Evolutionary conservation across 2,113 vertebrate genomes (phyloP), one percentile per base, ranked within the genome.

Genomic region (Oophaga pumilio): DNA sequence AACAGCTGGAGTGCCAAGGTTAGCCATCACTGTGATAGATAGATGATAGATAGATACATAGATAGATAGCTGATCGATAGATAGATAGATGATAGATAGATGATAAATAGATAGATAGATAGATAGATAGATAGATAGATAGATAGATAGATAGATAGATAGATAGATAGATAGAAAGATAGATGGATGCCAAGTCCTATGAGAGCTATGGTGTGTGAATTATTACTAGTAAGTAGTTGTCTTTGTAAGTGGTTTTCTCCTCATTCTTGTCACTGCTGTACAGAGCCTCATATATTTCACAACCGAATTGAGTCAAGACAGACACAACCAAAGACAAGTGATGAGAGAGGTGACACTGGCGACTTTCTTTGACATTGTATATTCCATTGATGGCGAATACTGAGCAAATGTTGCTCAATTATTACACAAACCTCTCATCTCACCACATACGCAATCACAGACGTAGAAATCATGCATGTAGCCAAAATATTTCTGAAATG

Each of bases 1-100:
- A n/a, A n/a, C n/a, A n/a, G n/a, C n/a, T n/a, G n/a, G n/a, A n/a
- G n/a, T n/a, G n/a, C n/a, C n/a, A n/a, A n/a, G n/a, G n/a, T n/a
- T n/a, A n/a, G n/a, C n/a, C n/a, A n/a, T n/a, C n/a, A n/a, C n/a
- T n/a, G n/a, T 60, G 20, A 73, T 73, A 73, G 69, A 73, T 73
- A 73, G 69, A 73, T 73, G 69, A 73, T 73, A 73, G 71, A 74
- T 74, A 74, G 71, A 74, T 74, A 74, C 28, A 74, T 74, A 74
- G 71, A 74, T 74, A 74, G 71, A 74, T 74, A 74, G 28, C 26
- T 69, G 68, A 69, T 20, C 43, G 26, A 33, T 71, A 71, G 68
- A 71, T 28, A 69, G 66, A 69, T 28, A 69, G 66, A 69, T 28
- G 15, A 69, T 6, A 15, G 8, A 60, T 60, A 60, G 59, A 17